Evolutionary conservation across 2,797 vertebrate genomes (phyloP).

Genomic region (Periparus ater): DNA sequence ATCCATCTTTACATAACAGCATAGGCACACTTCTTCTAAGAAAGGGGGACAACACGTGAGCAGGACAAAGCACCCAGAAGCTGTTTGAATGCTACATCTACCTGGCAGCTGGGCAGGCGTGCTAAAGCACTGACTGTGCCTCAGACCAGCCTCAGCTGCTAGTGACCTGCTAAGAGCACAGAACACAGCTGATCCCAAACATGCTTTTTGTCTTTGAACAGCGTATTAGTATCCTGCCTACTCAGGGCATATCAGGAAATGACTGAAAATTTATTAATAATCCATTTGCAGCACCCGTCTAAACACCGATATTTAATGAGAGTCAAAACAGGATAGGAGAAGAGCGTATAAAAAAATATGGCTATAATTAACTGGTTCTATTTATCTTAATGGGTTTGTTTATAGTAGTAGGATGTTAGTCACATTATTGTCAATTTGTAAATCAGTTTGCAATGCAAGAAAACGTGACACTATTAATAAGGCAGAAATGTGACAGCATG

Average conservation of each 20-base stretch:
- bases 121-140: neutral
- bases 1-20: neutral
- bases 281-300: neutral
- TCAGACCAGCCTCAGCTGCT: neutral
- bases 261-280: neutral
- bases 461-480: neutral
- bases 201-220: neutral
- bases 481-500: neutral
- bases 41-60: accelerated
- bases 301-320: neutral
- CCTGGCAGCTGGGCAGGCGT: neutral
- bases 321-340: neutral
- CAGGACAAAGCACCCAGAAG: neutral
- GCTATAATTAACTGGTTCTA: neutral
- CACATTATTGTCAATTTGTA: slow-evolving; percentile 6
- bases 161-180: neutral
- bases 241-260: neutral
- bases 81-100: neutral
- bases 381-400: slow-evolving; percentile 26
- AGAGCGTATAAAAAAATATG: neutral
- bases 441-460: neutral
- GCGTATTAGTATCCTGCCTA: accelerated
- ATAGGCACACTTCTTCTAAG: neutral
- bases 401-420: neutral
- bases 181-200: neutral